Percentiles rank a stretch among this genome's conserved stretches.
Evolutionary conservation across 2,888 invertebrate species (phyloP).

Genomic region (Tetragonisca angustula): DNA sequence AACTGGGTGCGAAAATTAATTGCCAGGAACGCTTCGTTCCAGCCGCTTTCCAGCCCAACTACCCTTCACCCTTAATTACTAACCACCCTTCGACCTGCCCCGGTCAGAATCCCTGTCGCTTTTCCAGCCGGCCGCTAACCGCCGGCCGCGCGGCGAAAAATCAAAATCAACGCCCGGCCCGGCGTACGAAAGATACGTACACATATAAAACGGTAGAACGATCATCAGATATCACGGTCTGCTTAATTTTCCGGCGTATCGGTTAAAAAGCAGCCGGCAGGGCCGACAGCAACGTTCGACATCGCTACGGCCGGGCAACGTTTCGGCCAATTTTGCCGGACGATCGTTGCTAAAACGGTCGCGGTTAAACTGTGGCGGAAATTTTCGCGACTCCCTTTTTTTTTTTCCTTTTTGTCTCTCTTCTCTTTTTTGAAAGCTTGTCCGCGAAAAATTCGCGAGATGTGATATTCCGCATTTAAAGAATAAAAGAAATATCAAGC

Average conservation of each 20-base stretch:
- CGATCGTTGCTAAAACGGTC: background rate
- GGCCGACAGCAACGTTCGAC: slow-evolving; percentile 13
- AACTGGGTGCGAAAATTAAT: slow-evolving; percentile 67
- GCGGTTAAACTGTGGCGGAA: slow-evolving; percentile 13
- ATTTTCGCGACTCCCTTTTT: background rate
- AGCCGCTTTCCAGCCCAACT: slow-evolving; percentile 42
- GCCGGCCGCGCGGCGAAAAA: slow-evolving; percentile 3
- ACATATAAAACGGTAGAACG: slow-evolving; percentile 58
- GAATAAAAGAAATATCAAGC: background rate
- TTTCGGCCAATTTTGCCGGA: background rate
- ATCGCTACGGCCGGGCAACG: background rate
- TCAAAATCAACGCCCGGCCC: slow-evolving; percentile 32
- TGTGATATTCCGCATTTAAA: background rate
- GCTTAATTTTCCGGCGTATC: slow-evolving; percentile 55
- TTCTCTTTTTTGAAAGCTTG: too few relatives aligned
- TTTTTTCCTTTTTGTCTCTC: too few relatives aligned
- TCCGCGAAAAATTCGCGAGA: background rate
- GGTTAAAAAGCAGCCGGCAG: slow-evolving; percentile 31
- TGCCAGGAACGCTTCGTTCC: slow-evolving; percentile 53
- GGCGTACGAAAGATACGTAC: slow-evolving; percentile 28
- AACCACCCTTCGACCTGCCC: slow-evolving; percentile 40
- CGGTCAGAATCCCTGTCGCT: slow-evolving; percentile 33
- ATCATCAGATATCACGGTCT: slow-evolving; percentile 66
- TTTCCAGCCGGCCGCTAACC: slow-evolving; percentile 41
- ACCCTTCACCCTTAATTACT: slow-evolving; percentile 56